phyloP scores from a whole-genome alignment of 2,888 invertebrate species.

The Euplexia lucipara region DNA sequence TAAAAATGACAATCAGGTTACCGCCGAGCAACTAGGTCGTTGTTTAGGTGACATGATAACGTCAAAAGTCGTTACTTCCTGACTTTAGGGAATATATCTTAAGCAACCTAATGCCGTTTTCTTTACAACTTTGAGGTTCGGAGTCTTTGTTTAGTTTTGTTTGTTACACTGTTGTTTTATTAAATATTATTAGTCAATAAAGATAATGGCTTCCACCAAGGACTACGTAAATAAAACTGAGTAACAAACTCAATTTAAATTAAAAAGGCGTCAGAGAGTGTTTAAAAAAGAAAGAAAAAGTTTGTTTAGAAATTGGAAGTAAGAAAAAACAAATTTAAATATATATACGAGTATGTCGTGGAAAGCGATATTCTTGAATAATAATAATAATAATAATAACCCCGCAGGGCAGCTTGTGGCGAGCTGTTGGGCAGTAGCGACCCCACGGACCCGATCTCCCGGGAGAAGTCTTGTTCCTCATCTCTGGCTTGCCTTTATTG shows the following conservation, averaged over 20 bases:
- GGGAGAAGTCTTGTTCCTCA: too few relatives aligned
- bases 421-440: too few relatives aligned
- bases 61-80: conserved; percentile 41
- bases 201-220: conserved; percentile 9
- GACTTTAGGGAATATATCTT: conserved; percentile 36
- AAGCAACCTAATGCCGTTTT: conserved; percentile 27
- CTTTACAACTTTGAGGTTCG: conserved; percentile 21
- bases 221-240: background rate
- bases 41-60: conserved; percentile 44
- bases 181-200: conserved; percentile 2
- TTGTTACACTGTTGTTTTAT: background rate
- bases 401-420: too few relatives aligned
- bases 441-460: too few relatives aligned
- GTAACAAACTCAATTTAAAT: background rate
- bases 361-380: too few relatives aligned
- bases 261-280: too few relatives aligned
- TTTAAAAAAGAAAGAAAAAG: too few relatives aligned
- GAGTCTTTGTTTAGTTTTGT: conserved; percentile 21
- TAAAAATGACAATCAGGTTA: conserved; percentile 28
- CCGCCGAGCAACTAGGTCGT: conserved; percentile 24
- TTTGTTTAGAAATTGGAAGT: too few relatives aligned
- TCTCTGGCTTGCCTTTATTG: too few relatives aligned
- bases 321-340: too few relatives aligned
- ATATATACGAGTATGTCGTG: too few relatives aligned
- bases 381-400: too few relatives aligned